These are phyloP conservation scores for Cercopithecus mona DNA, from an alignment of 2,113 vertebrate genomes.

Conservation along the genomic window DNA sequence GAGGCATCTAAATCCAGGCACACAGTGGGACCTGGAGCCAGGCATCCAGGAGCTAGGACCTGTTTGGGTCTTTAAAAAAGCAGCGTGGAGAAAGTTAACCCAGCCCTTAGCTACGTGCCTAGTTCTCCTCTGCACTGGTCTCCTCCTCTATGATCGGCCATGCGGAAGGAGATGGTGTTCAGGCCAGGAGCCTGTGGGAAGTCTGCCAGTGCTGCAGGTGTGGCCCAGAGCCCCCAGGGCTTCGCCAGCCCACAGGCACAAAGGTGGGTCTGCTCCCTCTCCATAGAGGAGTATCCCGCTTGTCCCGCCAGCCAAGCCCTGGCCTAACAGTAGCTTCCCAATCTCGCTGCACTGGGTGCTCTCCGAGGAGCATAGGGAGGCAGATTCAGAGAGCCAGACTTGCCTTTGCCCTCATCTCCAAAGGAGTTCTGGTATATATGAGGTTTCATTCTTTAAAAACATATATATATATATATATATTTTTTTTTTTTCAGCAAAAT, in stretches of 20 bases:
- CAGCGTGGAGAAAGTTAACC: neutral
- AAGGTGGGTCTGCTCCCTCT: neutral
- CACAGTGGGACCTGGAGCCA: neutral
- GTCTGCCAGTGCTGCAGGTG: neutral
- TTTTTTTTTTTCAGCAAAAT: neutral
- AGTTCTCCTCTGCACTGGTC: accelerated
- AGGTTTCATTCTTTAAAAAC: neutral
- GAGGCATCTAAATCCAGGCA: neutral
- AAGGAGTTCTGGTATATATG: neutral
- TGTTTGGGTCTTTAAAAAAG: neutral
- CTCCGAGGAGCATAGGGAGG: neutral
- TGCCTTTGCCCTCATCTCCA: too few species aligned
- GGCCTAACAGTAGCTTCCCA: neutral
- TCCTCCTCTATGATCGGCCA: neutral
- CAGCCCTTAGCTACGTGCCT: neutral
- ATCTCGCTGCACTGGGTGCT: neutral
- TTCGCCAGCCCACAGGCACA: too few species aligned
- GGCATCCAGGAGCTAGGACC: neutral
- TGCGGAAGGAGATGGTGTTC: neutral
- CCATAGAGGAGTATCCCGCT: neutral
- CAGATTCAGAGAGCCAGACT: neutral
- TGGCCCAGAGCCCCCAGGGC: neutral
- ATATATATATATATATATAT: too few species aligned
- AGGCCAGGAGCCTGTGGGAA: neutral
- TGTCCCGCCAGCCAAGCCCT: neutral